Conservation (phyloP, 2,797 vertebrate genomes). For the Mormyrus hasselquistii region DNA sequence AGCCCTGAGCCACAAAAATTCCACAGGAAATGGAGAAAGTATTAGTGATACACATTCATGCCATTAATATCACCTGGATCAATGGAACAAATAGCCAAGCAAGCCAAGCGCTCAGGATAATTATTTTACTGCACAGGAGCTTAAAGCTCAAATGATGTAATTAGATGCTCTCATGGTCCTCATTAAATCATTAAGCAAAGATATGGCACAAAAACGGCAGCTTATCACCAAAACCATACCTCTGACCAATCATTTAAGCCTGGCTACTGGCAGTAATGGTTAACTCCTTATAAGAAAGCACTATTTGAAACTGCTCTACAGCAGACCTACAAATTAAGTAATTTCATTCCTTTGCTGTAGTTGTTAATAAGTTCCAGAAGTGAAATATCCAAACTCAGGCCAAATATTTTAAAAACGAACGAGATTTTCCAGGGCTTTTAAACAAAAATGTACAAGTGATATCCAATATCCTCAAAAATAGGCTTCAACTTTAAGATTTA, state of each 20-base stretch:
- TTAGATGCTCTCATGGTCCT: not conserved
- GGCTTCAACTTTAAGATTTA: not conserved
- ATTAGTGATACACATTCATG: not conserved
- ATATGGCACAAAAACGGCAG: not conserved
- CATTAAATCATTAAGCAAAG: not conserved
- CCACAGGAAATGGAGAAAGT: not conserved
- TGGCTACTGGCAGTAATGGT: not conserved
- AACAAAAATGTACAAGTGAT: not conserved
- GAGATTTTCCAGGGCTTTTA: not conserved
- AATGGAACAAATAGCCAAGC: not conserved
- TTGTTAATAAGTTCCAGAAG: not conserved
- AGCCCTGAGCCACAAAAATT: conserved; percentile 57
- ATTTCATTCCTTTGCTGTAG: not conserved
- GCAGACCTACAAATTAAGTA: not conserved
- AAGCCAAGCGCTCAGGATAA: not conserved
- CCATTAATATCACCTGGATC: not conserved
- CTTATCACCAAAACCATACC: not conserved
- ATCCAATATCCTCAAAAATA: not conserved
- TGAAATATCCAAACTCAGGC: not conserved
- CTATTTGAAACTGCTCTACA: not conserved
- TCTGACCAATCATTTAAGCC: not conserved
- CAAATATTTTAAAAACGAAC: not conserved
- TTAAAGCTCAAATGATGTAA: not conserved
- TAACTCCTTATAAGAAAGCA: not conserved
- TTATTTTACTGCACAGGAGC: not conserved